Base-by-base conservation (phyloP, 2,113 vertebrate genomes). In the Pardalotus punctatus region DNA sequence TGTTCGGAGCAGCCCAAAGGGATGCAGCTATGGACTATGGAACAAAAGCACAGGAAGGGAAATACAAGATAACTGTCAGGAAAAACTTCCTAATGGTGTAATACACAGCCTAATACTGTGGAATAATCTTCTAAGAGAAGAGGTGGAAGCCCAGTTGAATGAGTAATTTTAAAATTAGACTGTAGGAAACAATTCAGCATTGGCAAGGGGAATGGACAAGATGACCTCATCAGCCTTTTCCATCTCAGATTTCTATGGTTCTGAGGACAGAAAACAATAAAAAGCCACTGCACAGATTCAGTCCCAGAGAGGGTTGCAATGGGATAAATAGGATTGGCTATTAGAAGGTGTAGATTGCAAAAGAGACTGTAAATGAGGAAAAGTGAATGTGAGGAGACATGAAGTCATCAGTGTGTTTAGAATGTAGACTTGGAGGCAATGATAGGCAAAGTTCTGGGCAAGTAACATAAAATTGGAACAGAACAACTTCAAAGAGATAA, bases 161-260 rank as follows among this genome's bases (percentile, higher is more conserved):
- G 88, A 94, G 60, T 96, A 93, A 95, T 97, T 95, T 94, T 94
- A 78, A 96, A 96, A 93, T 96, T 93, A 96, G 74, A 65, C 78
- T 40, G 35, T 92, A 95, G 94, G 96, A 95, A 93, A 87, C 71
- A 94, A 96, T 92, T 96, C 92, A 93, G 43, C 13, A 0, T 73
- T 96, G 94, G 96, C 94, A 96, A 87, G 42, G 38, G 22, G 19
- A 86, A 84, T 38, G 91, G 94, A 97, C 81, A 88, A 90, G 91
- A 88, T 97, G 92, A 97, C 81, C 65, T 97, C 95, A 96, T 94
- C 78, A 86, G 87, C 60, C 67, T 87, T 96, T 94, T 96, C 72
- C 94, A 72, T 93, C 92, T 97, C 94, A 94, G 43, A 90, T 96
- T 95, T 96, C 96, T 92, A 61, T 28, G 79, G 79, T 91, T 94